Evolutionary conservation across 2,797 vertebrate genomes (phyloP).

Genomic region (Enoplosus armatus): DNA sequence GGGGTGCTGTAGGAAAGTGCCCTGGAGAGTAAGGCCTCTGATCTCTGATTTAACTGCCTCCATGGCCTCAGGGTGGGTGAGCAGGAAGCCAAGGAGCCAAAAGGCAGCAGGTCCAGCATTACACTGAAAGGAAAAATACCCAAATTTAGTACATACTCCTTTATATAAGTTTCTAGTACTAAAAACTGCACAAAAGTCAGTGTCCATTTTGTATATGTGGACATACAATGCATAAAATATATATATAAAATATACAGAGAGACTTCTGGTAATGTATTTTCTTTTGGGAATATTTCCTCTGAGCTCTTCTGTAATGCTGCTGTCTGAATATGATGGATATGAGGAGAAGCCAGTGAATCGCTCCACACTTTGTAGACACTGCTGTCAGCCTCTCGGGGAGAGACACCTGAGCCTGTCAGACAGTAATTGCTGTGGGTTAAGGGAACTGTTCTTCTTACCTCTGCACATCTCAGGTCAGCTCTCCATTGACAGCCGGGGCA

Average conservation of each 20-base stretch:
- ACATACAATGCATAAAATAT: not conserved
- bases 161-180: not conserved
- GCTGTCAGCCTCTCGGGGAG: slow-evolving; percentile 48
- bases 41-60: slow-evolving; percentile 85
- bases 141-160: slow-evolving; percentile 26
- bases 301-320: slow-evolving; percentile 1
- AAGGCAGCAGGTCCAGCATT: slow-evolving; percentile 90
- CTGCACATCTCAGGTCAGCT: slow-evolving; percentile 63
- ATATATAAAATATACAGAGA: no score
- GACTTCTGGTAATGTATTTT: not conserved
- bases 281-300: not conserved
- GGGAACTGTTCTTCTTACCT: slow-evolving; percentile 62
- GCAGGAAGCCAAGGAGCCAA: slow-evolving; percentile 92
- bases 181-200: not conserved
- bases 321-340: slow-evolving; percentile 40
- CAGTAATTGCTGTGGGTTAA: slow-evolving; percentile 74
- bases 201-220: not conserved
- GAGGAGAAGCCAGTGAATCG: slow-evolving; percentile 42
- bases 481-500: slow-evolving; percentile 64
- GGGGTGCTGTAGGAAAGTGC: slow-evolving; percentile 52
- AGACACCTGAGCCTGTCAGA: slow-evolving; percentile 71
- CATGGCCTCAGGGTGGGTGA: slow-evolving; percentile 89
- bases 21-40: slow-evolving; percentile 46
- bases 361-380: slow-evolving; percentile 31
- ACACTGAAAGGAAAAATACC: slow-evolving; percentile 78